Percentiles rank a stretch among this genome's conserved stretches.
phyloP scores from a whole-genome alignment of 1,140 invertebrate genomes.

The Calliopsis andreniformis region DNA sequence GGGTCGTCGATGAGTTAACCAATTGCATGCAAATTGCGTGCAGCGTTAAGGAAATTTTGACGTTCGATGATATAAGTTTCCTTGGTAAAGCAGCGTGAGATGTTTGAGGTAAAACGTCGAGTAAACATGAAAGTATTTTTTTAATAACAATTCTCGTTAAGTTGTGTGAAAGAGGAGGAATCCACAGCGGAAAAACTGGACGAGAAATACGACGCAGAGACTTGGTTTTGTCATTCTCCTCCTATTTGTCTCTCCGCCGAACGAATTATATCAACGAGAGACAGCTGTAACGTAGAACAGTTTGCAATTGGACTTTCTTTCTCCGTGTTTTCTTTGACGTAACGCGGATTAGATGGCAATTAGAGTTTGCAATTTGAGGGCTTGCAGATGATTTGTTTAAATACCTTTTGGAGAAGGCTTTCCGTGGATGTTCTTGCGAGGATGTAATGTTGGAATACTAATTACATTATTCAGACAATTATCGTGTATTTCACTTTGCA shows the following conservation, averaged over 20 bases:
- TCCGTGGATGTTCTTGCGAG: not conserved
- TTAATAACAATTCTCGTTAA: not conserved
- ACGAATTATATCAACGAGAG: slow-evolving; percentile 26
- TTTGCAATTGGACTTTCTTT: slow-evolving; percentile 33
- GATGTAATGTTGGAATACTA: no score
- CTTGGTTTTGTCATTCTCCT: not conserved
- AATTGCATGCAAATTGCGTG: no score
- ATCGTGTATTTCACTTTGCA: not conserved
- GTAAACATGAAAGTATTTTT: no score
- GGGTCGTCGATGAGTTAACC: no score
- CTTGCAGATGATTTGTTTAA: slow-evolving; percentile 1
- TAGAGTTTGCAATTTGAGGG: slow-evolving; percentile 18
- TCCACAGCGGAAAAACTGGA: not conserved
- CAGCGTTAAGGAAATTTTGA: not conserved
- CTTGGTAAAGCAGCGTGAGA: no score
- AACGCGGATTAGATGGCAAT: slow-evolving; percentile 1
- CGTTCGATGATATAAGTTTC: not conserved
- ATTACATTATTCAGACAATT: not conserved
- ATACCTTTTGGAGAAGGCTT: not conserved
- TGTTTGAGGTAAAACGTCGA: no score
- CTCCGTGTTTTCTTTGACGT: no score
- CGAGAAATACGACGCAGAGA: not conserved
- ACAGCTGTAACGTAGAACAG: not conserved
- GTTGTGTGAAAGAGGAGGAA: not conserved
- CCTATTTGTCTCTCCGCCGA: not conserved